Percentiles rank a stretch among this genome's conserved stretches.
Conservation (phyloP, 2,797 vertebrate genomes). For the Acrossocheilus wenchowensis region DNA sequence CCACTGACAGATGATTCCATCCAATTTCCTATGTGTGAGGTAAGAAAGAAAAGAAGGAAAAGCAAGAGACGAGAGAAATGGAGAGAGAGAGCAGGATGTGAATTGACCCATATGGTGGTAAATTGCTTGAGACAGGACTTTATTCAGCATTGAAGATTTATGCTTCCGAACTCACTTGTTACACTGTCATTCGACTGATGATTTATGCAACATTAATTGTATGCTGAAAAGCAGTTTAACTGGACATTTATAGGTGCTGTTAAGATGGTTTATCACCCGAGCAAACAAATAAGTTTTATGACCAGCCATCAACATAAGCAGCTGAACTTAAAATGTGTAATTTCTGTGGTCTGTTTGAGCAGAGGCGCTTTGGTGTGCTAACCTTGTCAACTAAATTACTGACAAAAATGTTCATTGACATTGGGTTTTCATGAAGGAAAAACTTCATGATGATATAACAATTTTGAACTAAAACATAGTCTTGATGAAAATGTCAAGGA, state of each 20-base stretch:
- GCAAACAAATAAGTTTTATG: neutral
- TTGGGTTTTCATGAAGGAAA: neutral
- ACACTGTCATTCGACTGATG: neutral
- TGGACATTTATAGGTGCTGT: neutral
- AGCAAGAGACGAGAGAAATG: neutral
- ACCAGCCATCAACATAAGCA: neutral
- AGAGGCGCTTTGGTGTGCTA: neutral
- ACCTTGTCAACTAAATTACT: neutral
- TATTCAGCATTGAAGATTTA: conserved; percentile 13
- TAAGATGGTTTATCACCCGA: neutral
- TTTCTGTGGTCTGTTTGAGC: too few relatives aligned
- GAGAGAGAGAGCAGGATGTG: conserved; percentile 21
- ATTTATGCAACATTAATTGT: neutral
- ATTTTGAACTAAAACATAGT: neutral
- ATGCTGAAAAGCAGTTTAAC: conserved; percentile 2
- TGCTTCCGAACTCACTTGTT: neutral
- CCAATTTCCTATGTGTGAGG: conserved; percentile 55
- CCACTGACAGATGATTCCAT: conserved; percentile 29
- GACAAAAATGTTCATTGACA: neutral
- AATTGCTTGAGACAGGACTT: conserved; percentile 17
- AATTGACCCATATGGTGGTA: conserved; percentile 3
- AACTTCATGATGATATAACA: neutral
- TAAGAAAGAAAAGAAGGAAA: conserved; percentile 7
- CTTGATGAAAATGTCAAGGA: neutral
- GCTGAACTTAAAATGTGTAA: too few relatives aligned